Evolutionary conservation across 1,140 invertebrate species (phyloP).

Genomic region (Diprion similis): DNA sequence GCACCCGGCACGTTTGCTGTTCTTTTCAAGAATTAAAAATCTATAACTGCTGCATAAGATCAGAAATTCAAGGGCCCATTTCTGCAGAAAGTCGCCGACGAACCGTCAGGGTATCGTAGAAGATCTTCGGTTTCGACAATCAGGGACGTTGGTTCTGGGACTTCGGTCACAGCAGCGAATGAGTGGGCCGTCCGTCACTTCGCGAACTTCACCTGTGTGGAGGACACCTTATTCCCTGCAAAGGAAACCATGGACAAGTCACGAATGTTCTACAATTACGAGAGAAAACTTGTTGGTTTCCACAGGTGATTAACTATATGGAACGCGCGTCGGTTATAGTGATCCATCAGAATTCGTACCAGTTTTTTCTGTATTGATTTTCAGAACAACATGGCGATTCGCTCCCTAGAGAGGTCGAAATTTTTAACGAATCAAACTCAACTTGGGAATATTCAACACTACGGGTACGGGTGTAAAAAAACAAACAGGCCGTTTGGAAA

Average conservation of each 20-base stretch:
- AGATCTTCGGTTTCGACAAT: not conserved
- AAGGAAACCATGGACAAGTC: not conserved
- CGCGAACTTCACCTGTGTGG: not conserved
- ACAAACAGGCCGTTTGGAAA: too few relatives aligned
- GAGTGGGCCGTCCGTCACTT: not conserved
- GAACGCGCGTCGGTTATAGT: too few relatives aligned
- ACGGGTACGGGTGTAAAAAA: not conserved
- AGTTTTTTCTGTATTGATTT: too few relatives aligned
- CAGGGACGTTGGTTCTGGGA: not conserved
- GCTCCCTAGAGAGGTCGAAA: not conserved
- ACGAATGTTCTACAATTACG: not conserved
- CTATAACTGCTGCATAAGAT: too few relatives aligned
- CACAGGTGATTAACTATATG: not conserved
- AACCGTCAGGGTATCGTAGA: not conserved
- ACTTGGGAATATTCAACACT: not conserved
- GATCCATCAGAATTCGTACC: too few relatives aligned
- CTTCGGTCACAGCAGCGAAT: not conserved
- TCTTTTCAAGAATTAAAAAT: too few relatives aligned
- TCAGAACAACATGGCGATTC: too few relatives aligned
- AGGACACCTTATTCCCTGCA: not conserved
- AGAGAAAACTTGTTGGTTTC: not conserved
- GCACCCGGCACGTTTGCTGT: too few relatives aligned
- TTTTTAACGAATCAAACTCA: not conserved
- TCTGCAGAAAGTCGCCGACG: not conserved
- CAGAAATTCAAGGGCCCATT: not conserved